These are phyloP conservation scores for Sus scrofa DNA, from an alignment of 2,113 vertebrate genomes.

Conservation along the genomic window T2T-Sscrofa CM000812.6:73398001-73398500, in stretches of 20 bases:
- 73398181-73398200: background rate
- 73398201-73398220: background rate
- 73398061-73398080: background rate
- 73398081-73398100: background rate
- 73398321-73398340: background rate
- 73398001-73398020: constrained; percentile 34
- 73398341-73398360: constrained; percentile 23
- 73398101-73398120: background rate
- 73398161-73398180: background rate
- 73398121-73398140: background rate
- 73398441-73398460: background rate
- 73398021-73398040: background rate
- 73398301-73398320: background rate
- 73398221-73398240: background rate
- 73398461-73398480: background rate
- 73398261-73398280: background rate
- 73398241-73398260: constrained; percentile 14
- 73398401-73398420: background rate
- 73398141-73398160: background rate
- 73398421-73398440: background rate
- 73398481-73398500: background rate
- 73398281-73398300: background rate
- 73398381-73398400: background rate
- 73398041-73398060: background rate
- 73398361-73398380: background rate